Base-by-base conservation (phyloP, 2,113 vertebrate species). In the Vimba vimba region DNA sequence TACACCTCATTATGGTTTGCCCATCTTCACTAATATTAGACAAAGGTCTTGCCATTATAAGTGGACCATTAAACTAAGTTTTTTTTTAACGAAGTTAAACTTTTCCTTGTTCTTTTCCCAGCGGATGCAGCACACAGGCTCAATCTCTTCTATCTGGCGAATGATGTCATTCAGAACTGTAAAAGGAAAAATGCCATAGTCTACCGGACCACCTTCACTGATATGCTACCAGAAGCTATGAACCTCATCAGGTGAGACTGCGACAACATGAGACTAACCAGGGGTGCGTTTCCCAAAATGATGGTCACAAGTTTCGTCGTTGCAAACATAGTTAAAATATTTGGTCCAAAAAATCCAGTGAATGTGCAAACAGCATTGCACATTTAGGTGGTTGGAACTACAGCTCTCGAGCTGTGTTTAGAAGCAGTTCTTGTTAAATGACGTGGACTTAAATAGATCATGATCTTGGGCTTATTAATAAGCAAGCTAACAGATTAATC, bases 91-190 rank as follows among this genome's bases (percentile, higher is more conserved):
- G 15, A 17, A 45, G 83, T 33, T 11, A 69, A 52, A 52, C 19
- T 17, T 1, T 83, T 71, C 85, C 6, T 86, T 21, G 55, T 82
- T 17, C 9, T 21, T 83, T 90, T 79, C 62, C 74, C 89, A 99
- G 98, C 97, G 87, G 95, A 96, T 5, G 92, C 97, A 81, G 86
- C 96, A 6, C 97, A 99, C 84, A 95, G 97, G 10, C 93, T 99
- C 86, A 99, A 99, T 92, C 95, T 99, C 68, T 95, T 99, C 82
- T 99, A 98, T 92, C 88, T 99, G 84, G 98, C 98, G 91, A 99
- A 99, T 1, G 98, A 99, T 21, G 96, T 99, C 89, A 99, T 99
- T 84, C 98, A 99, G 94, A 99, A 99, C 92, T 99, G 98, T 92
- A 99, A 99, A 90, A 96, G 97, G 82, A 98, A 96, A 90, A 99